Evolutionary conservation across 2,113 vertebrate species (phyloP).

Genomic region (Cochlearius cochlearius): DNA sequence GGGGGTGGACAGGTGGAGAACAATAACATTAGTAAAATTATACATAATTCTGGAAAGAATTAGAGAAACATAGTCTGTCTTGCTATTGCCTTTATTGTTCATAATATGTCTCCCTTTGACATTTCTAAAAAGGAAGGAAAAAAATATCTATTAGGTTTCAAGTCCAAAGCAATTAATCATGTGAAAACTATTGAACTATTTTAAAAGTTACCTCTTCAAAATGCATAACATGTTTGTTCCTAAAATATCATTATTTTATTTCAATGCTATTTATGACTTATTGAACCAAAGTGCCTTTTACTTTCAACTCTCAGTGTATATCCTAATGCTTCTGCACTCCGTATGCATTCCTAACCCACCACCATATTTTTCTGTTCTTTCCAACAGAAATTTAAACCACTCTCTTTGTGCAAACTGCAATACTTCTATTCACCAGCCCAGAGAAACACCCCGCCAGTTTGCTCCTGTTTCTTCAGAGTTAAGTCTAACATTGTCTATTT

Average conservation of each 20-base stretch:
- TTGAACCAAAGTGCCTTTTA: neutral
- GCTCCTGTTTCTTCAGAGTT: neutral
- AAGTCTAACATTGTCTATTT: neutral
- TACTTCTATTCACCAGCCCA: neutral
- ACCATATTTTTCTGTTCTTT: neutral
- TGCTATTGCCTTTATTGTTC: conserved; percentile 51
- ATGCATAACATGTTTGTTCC: conserved; percentile 34
- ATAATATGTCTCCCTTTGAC: conserved; percentile 49
- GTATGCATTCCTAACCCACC: neutral
- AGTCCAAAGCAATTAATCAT: conserved; percentile 47
- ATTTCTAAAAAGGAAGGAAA: conserved; percentile 56
- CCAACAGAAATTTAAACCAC: neutral
- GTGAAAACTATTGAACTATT: conserved; percentile 42
- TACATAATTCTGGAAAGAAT: conserved; percentile 54
- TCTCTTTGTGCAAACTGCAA: neutral
- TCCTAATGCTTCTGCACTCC: neutral
- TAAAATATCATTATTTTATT: conserved; percentile 35
- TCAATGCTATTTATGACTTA: conserved; percentile 41
- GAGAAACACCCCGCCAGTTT: neutral
- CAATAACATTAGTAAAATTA: conserved; percentile 62
- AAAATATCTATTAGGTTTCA: conserved; percentile 37
- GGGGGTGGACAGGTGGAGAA: neutral
- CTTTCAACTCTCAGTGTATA: neutral
- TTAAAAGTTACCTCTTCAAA: conserved; percentile 59
- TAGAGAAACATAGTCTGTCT: conserved; percentile 15